These are phyloP conservation scores for Nettapus auritus DNA, from an alignment of 2,113 vertebrate species.

Conservation along the genomic window DNA sequence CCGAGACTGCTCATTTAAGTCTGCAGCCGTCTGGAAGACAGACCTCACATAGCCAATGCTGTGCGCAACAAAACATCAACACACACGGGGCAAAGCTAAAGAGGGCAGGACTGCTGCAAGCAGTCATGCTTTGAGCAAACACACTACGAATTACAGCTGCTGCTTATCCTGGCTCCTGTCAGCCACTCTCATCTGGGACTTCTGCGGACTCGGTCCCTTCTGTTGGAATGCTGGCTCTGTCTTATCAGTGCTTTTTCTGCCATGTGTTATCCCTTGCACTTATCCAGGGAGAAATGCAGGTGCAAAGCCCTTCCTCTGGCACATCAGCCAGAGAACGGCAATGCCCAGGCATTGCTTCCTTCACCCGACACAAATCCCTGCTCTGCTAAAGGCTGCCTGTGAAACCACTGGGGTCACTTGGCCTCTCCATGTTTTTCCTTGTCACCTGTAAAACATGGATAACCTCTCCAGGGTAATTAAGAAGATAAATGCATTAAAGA, in stretches of 20 bases:
- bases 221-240: neutral
- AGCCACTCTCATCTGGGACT: neutral
- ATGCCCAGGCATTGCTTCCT: neutral
- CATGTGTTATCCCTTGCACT: neutral
- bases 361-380: neutral
- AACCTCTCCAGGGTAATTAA: neutral
- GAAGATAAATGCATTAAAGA: conserved; percentile 52
- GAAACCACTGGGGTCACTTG: neutral
- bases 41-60: fast-evolving
- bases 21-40: neutral
- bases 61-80: neutral
- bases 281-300: neutral
- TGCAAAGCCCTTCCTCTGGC: neutral
- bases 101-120: neutral
- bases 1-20: conserved; percentile 22
- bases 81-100: fast-evolving
- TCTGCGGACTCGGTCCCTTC: neutral
- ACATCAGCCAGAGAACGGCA: neutral
- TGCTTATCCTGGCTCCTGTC: neutral
- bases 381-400: neutral
- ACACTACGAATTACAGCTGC: fast-evolving
- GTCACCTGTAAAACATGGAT: neutral
- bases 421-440: neutral
- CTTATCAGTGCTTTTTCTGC: neutral
- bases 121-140: neutral